These are phyloP conservation scores for Eurystomus glaucurus DNA, from an alignment of 2,797 vertebrate genomes.

Conservation along the genomic window DNA sequence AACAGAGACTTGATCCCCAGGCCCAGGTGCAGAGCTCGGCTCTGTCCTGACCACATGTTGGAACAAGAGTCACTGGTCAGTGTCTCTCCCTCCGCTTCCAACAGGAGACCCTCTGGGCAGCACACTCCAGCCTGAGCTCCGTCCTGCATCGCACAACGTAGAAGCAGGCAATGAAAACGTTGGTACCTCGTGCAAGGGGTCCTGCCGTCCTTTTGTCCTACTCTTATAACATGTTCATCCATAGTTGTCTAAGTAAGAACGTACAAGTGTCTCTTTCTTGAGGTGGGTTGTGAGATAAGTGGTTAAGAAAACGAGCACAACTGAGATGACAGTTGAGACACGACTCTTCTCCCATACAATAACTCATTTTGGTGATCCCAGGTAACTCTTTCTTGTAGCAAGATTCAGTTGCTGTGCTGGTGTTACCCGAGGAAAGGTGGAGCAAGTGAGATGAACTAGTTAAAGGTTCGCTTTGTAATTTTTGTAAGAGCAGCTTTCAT, in stretches of 20 bases:
- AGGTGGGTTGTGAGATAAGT: not conserved
- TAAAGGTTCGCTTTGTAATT: not conserved
- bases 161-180: fast-evolving
- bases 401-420: not conserved
- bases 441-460: conserved; percentile 17
- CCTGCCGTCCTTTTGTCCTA: not conserved
- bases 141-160: not conserved
- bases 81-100: not conserved
- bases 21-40: not conserved
- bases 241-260: not conserved
- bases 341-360: not conserved
- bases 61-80: not conserved
- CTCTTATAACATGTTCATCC: not conserved
- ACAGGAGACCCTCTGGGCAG: not conserved
- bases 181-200: not conserved
- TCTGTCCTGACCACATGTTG: fast-evolving
- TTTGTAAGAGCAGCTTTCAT: conserved; percentile 1
- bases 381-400: not conserved
- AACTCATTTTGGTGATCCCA: not conserved
- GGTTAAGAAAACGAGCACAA: not conserved
- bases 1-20: not conserved
- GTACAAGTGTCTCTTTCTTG: not conserved
- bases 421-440: conserved; percentile 45
- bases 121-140: not conserved
- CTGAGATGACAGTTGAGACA: not conserved